These are phyloP conservation scores for Acridotheres tristis DNA, from an alignment of 2,797 vertebrate genomes.

Conservation along the genomic window DNA sequence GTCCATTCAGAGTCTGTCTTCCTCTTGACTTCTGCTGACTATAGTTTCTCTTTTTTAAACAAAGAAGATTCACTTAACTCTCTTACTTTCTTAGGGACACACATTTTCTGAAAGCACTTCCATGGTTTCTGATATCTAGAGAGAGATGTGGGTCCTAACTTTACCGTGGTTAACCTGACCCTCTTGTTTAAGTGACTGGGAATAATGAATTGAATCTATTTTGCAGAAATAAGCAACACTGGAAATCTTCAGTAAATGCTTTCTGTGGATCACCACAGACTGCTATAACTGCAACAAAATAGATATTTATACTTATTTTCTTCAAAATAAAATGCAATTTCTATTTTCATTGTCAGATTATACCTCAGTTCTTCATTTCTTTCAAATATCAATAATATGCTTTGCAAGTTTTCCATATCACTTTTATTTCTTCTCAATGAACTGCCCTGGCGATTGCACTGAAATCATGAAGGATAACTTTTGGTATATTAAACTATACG, in stretches of 20 bases:
- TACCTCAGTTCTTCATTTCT: not conserved
- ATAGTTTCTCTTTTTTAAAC: not conserved
- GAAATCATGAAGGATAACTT: not conserved
- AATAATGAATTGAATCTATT: not conserved
- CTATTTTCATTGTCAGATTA: not conserved
- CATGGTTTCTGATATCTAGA: not conserved
- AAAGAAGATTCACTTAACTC: not conserved
- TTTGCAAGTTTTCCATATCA: not conserved
- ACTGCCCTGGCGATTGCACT: not conserved
- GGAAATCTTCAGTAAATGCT: not conserved
- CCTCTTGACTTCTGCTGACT: not conserved
- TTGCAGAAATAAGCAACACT: not conserved
- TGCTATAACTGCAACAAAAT: not conserved
- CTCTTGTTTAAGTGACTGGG: not conserved
- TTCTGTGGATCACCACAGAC: not conserved
- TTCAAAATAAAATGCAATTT: not conserved
- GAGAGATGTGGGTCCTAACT: not conserved
- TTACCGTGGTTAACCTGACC: not conserved
- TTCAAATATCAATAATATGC: not conserved
- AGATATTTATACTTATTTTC: not conserved
- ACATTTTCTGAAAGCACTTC: not conserved
- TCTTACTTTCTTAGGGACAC: not conserved
- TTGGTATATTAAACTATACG: not conserved
- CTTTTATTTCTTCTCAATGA: not conserved
- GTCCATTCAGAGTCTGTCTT: not conserved